Percentiles rank a stretch among this genome's conserved stretches.
Evolutionary conservation across 2,797 vertebrate species (phyloP).

Genomic region (Telmatherina bonti): DNA sequence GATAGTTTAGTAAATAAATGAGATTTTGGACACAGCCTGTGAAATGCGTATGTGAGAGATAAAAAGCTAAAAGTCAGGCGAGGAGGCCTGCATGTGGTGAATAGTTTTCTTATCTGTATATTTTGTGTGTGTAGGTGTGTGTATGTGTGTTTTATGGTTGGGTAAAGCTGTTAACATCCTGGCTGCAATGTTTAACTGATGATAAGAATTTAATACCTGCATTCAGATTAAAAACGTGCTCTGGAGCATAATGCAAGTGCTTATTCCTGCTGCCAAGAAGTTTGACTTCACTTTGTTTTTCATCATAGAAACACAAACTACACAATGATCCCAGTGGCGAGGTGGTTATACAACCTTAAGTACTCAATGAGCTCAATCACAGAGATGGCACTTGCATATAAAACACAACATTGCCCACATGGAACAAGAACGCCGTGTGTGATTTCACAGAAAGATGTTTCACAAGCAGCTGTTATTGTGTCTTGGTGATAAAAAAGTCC

Average conservation of each 20-base stretch:
- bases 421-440: slow-evolving; percentile 26
- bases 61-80: slow-evolving; percentile 31
- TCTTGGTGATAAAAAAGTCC: slow-evolving; percentile 45
- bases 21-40: slow-evolving; percentile 34
- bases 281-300: slow-evolving; percentile 61
- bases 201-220: slow-evolving; percentile 69
- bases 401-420: slow-evolving; percentile 41
- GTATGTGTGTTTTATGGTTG: slow-evolving; percentile 54
- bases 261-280: slow-evolving; percentile 49
- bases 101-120: slow-evolving; percentile 52
- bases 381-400: slow-evolving; percentile 43
- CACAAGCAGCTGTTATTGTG: slow-evolving; percentile 64
- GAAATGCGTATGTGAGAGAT: slow-evolving; percentile 41
- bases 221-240: slow-evolving; percentile 58
- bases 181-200: slow-evolving; percentile 60
- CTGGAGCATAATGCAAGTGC: slow-evolving; percentile 44
- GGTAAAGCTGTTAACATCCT: slow-evolving; percentile 61
- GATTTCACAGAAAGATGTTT: slow-evolving; percentile 63
- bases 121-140: slow-evolving; percentile 19
- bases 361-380: slow-evolving; percentile 54
- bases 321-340: slow-evolving; percentile 45
- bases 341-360: slow-evolving; percentile 57
- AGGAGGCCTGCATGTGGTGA: slow-evolving; percentile 34
- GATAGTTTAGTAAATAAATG: slow-evolving; percentile 20
- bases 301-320: no score